phyloP scores from a whole-genome alignment of 2,113 vertebrate species.

The Antechinus flavipes region DNA sequence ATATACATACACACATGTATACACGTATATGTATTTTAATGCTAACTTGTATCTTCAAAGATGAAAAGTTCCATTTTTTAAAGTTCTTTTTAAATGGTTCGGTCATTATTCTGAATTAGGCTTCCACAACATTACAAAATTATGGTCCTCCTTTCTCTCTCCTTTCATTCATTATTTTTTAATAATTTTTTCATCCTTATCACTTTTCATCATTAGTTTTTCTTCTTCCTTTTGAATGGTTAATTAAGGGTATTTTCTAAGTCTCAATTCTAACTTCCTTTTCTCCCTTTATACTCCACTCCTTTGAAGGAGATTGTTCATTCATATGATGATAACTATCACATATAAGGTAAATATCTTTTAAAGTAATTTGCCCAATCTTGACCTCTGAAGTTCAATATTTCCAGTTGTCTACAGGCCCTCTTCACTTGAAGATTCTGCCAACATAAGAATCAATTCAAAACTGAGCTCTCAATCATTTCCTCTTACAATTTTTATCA shows the following conservation, averaged over 20 bases:
- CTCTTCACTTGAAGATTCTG: not conserved
- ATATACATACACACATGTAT: not conserved
- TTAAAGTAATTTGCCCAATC: not conserved
- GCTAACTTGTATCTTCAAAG: not conserved
- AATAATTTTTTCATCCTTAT: not conserved
- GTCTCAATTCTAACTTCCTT: not conserved
- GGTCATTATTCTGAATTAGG: conserved; percentile 17
- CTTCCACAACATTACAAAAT: not conserved
- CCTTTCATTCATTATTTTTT: too few relatives aligned
- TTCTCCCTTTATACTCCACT: not conserved
- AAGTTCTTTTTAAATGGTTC: not conserved
- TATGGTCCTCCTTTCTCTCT: not conserved
- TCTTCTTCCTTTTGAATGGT: not conserved
- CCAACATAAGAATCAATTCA: not conserved
- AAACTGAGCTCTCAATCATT: not conserved
- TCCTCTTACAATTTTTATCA: not conserved
- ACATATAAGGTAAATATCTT: not conserved
- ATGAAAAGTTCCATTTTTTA: not conserved
- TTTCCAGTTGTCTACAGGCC: not conserved
- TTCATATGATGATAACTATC: not conserved
- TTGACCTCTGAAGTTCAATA: not conserved
- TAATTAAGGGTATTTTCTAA: not conserved
- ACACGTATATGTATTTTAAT: not conserved
- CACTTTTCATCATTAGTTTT: not conserved
- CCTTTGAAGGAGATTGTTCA: not conserved